Evolutionary conservation across 2,888 invertebrate genomes (phyloP).

Genomic region (Eudemis profundana): DNA sequence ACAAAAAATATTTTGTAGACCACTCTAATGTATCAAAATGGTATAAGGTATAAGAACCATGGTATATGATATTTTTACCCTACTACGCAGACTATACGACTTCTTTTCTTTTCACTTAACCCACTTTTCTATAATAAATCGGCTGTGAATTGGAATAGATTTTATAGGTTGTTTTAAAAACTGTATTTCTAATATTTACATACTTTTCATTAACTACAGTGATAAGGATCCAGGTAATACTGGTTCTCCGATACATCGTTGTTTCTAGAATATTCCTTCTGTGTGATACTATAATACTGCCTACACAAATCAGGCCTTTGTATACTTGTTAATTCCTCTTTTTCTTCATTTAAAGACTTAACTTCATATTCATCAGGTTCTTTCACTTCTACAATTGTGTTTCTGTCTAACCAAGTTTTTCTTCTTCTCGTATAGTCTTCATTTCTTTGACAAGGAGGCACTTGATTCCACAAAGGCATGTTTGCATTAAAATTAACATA

Average conservation of each 20-base stretch:
- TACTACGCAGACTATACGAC: no score
- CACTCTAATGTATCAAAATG: no score
- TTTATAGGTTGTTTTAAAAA: background rate
- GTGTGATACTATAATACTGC: constrained; percentile 5
- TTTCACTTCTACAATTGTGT: background rate
- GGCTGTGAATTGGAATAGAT: no score
- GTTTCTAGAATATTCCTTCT: background rate
- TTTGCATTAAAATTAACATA: background rate
- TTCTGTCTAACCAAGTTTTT: constrained; percentile 1
- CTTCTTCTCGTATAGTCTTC: background rate
- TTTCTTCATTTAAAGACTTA: constrained; percentile 3
- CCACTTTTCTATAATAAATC: no score
- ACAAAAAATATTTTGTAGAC: no score
- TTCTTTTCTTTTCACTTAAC: no score
- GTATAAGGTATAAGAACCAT: no score
- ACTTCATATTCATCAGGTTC: background rate
- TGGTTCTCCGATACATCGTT: background rate
- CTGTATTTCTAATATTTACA: background rate
- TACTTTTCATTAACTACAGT: background rate
- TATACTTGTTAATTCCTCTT: background rate
- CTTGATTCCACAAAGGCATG: background rate
- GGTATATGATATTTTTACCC: no score
- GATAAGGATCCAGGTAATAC: background rate
- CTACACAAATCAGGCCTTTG: background rate
- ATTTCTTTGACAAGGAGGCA: background rate